Percentiles rank a stretch among this genome's conserved stretches.
These are phyloP conservation scores for Porites lobata DNA, from an alignment of 92 coral and sea anemone genomes.

Conservation along the genomic window DNA sequence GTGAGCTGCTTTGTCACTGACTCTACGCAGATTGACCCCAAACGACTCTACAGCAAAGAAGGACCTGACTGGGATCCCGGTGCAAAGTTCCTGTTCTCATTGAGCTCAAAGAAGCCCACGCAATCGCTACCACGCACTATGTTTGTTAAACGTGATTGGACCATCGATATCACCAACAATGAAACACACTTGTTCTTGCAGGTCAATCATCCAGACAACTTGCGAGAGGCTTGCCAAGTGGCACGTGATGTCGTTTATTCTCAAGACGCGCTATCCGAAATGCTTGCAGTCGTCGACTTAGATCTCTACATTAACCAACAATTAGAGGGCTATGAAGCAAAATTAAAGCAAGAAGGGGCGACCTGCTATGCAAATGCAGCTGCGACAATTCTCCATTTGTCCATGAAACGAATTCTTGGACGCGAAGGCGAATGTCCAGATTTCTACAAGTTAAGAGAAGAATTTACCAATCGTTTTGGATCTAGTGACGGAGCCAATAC, in stretches of 20 bases:
- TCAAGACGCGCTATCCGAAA: neutral
- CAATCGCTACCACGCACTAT: conserved; percentile 65
- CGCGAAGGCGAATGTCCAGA: conserved; percentile 79
- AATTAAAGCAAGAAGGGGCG: conserved; percentile 12
- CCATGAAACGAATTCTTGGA: conserved; percentile 71
- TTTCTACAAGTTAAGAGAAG: conserved; percentile 42
- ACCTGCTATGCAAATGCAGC: conserved; percentile 82
- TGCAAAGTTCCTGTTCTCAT: conserved; percentile 57
- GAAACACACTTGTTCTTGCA: too few species aligned
- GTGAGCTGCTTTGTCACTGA: conserved; percentile 68
- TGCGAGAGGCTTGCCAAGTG: neutral
- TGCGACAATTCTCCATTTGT: conserved; percentile 73
- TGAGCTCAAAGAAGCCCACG: conserved; percentile 59
- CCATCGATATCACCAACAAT: neutral
- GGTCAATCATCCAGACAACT: neutral
- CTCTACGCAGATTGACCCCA: conserved; percentile 5
- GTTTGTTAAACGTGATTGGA: neutral
- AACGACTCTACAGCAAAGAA: conserved; percentile 23
- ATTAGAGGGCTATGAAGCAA: conserved; percentile 32
- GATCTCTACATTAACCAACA: conserved; percentile 54
- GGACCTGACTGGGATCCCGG: conserved; percentile 36
- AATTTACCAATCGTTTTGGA: conserved; percentile 51
- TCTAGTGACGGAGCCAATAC: neutral
- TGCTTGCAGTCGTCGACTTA: neutral
- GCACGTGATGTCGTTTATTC: neutral